Evolutionary conservation across 2,888 invertebrate genomes (phyloP), one percentile per base, ranked within the genome.

Genomic region (Pemphredon lugubris): DNA sequence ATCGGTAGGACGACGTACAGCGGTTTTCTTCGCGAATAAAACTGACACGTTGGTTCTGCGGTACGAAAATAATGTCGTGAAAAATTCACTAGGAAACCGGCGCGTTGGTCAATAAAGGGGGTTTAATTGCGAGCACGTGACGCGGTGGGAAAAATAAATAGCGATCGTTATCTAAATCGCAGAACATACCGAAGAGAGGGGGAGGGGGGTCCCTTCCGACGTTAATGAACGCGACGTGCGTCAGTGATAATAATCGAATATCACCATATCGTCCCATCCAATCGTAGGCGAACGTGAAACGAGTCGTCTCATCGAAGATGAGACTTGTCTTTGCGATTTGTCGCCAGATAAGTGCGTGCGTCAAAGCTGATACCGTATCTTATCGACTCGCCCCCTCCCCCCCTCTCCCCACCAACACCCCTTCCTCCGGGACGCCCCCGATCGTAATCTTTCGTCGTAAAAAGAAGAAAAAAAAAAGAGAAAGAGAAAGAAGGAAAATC

Each of bases 341-440:
- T 18, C 2, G 50, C 16, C 44, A 40, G 74, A 77, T 70, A 79
- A 58, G 66, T 50, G 23, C 58, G 82, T 84, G 83, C 84, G 85
- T 85, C 85, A 84, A 83, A 80, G 72, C 74, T 69, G 85, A 83
- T 84, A 85, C 66, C 63, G 54, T 82, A 78, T 82, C 83, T 82
- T 82, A 83, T 82, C 84, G 78, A 72, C 73, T n/a, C n/a, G n/a
- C n/a, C n/a, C n/a, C n/a, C n/a, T n/a, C n/a, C n/a, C n/a, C n/a
- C n/a, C n/a, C 70, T 67, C 54, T 73, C 63, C 45, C 59, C 60
- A n/a, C n/a, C n/a, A n/a, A n/a, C n/a, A n/a, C n/a, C n/a, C n/a
- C n/a, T 59, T 21, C 16, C 55, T 20, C 34, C 26, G n/a, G n/a
- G n/a, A 14, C 21, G 51, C 34, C 20, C 39, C 44, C 51, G 60